A percentile compares a stretch with the other conserved stretches of the same genome.
Conservation (phyloP, 2,113 vertebrate species). For the Anas platyrhynchos region DNA sequence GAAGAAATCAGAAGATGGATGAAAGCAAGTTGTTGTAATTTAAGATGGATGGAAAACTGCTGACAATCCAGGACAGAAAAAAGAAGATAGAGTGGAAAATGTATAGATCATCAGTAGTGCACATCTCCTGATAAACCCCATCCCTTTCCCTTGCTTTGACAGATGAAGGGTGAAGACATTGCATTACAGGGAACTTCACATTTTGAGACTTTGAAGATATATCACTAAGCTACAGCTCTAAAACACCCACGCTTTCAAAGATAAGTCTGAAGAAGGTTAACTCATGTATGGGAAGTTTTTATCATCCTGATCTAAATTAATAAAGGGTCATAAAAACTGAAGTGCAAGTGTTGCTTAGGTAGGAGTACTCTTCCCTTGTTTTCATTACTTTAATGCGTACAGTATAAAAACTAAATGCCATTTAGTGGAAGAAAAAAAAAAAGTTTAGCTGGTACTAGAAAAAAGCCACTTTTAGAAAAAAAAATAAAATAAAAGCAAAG, state of each 20-base stretch:
- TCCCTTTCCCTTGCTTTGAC: background rate
- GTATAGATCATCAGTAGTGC: background rate
- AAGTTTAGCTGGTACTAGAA: background rate
- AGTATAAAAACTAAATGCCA: background rate
- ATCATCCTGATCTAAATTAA: background rate
- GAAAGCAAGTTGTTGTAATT: background rate
- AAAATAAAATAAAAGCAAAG: background rate
- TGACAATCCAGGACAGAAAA: background rate
- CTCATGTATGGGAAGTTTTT: background rate
- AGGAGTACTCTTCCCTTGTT: background rate
- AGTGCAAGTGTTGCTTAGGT: background rate
- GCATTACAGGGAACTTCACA: accelerated
- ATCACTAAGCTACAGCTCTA: background rate
- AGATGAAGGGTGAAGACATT: background rate
- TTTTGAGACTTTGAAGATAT: background rate
- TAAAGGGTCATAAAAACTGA: background rate
- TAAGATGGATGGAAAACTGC: background rate
- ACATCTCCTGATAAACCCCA: background rate
- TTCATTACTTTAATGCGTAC: background rate
- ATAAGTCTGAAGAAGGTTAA: background rate
- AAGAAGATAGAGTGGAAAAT: background rate
- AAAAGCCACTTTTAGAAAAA: background rate
- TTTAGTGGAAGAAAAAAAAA: background rate
- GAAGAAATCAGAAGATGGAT: background rate
- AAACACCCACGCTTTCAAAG: background rate